A percentile compares a stretch with the other conserved stretches of the same genome.
phyloP scores from a whole-genome alignment of 2,888 invertebrate genomes.

The Lapara coniferarum region DNA sequence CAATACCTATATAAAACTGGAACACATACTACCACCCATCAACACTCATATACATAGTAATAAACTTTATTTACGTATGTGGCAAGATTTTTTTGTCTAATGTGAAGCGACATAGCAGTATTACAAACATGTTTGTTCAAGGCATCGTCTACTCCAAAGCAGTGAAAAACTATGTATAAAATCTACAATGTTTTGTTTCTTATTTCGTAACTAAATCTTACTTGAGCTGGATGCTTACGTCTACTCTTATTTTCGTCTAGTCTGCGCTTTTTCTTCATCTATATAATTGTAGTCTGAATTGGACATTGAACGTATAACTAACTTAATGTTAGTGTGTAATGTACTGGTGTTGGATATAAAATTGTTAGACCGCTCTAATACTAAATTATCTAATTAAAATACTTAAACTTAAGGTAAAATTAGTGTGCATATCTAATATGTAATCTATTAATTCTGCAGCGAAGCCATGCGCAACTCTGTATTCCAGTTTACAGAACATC shows the following conservation, averaged over 20 bases:
- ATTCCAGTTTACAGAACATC: no score
- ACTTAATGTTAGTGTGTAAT: no score
- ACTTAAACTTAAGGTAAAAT: no score
- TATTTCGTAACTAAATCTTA: conserved; percentile 17
- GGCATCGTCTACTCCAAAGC: background rate
- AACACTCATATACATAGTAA: no score
- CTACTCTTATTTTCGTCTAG: conserved; percentile 14
- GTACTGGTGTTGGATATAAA: no score
- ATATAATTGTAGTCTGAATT: background rate
- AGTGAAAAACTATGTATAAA: conserved; percentile 5
- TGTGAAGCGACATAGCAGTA: background rate
- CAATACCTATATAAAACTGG: no score
- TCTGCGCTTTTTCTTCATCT: background rate
- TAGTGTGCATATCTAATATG: no score
- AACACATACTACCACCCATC: background rate
- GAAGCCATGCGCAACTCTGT: no score
- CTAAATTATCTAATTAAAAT: no score
- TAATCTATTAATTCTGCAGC: no score
- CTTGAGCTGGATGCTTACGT: conserved; percentile 15
- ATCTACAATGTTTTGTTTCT: conserved; percentile 9
- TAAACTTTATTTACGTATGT: no score
- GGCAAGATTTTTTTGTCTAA: background rate
- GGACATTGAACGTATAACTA: background rate
- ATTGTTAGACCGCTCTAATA: no score
- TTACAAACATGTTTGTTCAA: conserved; percentile 8